A percentile compares a stretch with the other conserved stretches of the same genome.
Evolutionary conservation across 2,113 vertebrate species (phyloP).

Genomic region (Lethenteron reissneri): DNA sequence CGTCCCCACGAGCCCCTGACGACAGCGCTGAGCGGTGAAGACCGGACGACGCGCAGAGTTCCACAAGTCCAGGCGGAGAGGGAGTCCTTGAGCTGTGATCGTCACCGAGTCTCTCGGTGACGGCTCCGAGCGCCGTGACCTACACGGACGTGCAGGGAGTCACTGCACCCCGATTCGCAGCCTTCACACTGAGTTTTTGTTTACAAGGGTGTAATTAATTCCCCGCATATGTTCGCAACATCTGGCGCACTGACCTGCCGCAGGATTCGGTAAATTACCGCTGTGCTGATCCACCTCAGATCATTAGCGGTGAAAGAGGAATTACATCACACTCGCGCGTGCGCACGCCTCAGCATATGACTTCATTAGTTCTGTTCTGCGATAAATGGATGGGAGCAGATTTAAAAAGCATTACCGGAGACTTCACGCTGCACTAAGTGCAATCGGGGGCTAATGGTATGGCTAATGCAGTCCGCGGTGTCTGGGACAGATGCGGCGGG

Average conservation of each 20-base stretch:
- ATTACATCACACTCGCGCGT: neutral
- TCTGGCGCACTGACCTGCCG: slow-evolving; percentile 95
- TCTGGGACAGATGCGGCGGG: neutral
- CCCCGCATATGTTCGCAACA: slow-evolving; percentile 99
- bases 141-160: neutral
- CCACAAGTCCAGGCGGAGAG: neutral
- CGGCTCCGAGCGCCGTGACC: neutral
- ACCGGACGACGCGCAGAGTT: neutral
- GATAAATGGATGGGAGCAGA: slow-evolving; percentile 4
- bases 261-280: slow-evolving; percentile 65
- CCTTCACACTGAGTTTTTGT: slow-evolving; percentile 59
- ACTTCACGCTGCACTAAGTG: neutral
- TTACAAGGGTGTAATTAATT: slow-evolving; percentile 99
- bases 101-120: neutral
- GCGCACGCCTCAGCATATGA: neutral
- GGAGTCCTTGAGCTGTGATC: neutral
- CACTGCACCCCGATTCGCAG: neutral
- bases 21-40: neutral
- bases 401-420: neutral
- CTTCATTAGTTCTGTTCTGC: slow-evolving; percentile 5
- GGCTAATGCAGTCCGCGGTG: slow-evolving; percentile 4
- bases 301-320: slow-evolving; percentile 44
- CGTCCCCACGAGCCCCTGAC: too few relatives aligned
- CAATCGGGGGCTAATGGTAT: slow-evolving; percentile 2
- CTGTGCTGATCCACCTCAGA: slow-evolving; percentile 55